A percentile compares a stretch with the other conserved stretches of the same genome.
These are phyloP conservation scores for Drosophila merina DNA, from an alignment of 2,888 invertebrate species.

Conservation along the genomic window DNA sequence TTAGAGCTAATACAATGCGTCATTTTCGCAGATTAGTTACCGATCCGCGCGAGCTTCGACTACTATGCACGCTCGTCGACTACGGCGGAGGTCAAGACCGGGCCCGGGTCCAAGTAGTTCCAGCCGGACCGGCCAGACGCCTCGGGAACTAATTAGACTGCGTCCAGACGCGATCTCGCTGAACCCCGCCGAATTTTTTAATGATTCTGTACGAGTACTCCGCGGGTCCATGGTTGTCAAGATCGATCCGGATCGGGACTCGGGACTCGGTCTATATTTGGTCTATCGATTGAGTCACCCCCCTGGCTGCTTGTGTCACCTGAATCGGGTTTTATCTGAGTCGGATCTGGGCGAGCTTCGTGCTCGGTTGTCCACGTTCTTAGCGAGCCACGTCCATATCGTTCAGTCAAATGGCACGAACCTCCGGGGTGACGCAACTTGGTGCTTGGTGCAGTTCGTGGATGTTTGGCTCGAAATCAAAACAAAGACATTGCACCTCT, in stretches of 20 bases:
- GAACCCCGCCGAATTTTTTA: not conserved
- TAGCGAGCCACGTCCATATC: constrained; percentile 7
- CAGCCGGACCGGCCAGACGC: constrained; percentile 5
- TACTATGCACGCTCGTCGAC: not conserved
- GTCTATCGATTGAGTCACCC: constrained; percentile 5
- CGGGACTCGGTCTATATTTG: too few relatives aligned
- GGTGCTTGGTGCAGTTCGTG: not conserved
- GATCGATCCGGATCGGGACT: constrained; percentile 30
- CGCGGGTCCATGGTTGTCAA: constrained; percentile 17
- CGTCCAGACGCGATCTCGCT: constrained; percentile 37
- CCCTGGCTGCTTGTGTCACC: not conserved
- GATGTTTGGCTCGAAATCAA: constrained; percentile 4
- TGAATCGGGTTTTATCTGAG: not conserved
- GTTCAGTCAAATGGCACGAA: constrained; percentile 5
- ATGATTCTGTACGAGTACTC: not conserved
- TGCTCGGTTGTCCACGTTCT: not conserved
- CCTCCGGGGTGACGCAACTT: constrained; percentile 13
- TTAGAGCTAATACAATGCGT: constrained; percentile 27
- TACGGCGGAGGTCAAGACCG: constrained; percentile 1
- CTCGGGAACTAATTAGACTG: constrained; percentile 45
- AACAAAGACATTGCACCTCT: constrained; percentile 40
- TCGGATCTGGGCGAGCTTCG: not conserved
- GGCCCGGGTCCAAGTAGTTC: constrained; percentile 27
- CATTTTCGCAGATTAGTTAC: constrained; percentile 24
- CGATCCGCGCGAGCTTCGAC: constrained; percentile 1